Base-by-base conservation (phyloP, 2,888 invertebrate species). In the Synanthedon andrenaeformis region DNA sequence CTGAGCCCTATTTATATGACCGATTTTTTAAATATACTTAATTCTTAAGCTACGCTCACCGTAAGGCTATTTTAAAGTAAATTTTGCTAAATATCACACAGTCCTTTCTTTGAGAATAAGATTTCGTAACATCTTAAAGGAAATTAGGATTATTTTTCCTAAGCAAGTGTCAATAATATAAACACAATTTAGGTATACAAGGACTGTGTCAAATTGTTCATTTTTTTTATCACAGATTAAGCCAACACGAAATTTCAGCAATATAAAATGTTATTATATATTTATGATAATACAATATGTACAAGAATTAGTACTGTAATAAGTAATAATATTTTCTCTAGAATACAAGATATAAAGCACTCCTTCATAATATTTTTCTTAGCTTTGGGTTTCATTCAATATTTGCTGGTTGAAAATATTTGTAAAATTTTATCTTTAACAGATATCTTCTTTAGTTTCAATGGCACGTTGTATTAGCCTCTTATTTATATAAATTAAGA, bases 201-300 rank as follows among this genome's bases (percentile, higher is more conserved):
- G 65, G 64, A 66, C 71, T 72, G 74, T 74, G 74, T 72, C 66
- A 69, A 71, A 68, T 70, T 67, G 60, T 74, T 69, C 74, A 76
- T 72, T 69, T 69, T 35, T 35, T 71, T 72, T 80, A 84, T 84
- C 84, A 83, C 84, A 84, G 83, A 80, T 82, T 72, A 83, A 83
- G 84, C 82, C 80, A 79, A 81, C 78, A 74, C 73, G 76, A 70
- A 74, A 66, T 63, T 62, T 63, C 66, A 72, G 72, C 71, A 72
- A 76, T 75, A 66, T 66, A 72, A 69, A 67, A 65, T 65, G 60
- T 65, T 51, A 35, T 10, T 28, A 10, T 5, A 23, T 35, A 35
- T 35, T 35, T 53, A 42, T 23, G 35, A 10, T 42, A 28, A 48
- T 41, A 51, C 23, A 51, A 53, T 50, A 50, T 42, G 42, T 52